phyloP scores from a whole-genome alignment of 2,797 vertebrate species.

The Sebastes itinus region DNA sequence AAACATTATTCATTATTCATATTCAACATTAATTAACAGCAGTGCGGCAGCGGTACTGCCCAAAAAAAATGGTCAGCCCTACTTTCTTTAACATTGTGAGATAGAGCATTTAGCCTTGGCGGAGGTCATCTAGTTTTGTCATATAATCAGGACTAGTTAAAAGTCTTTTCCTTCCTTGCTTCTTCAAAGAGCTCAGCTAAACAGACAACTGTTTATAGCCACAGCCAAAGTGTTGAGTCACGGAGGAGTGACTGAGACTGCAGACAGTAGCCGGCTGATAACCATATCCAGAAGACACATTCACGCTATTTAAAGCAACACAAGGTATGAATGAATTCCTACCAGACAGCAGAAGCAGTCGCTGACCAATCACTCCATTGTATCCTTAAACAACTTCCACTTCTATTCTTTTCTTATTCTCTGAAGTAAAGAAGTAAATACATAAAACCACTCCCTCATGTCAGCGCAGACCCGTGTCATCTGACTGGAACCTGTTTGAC shows the following conservation, averaged over 20 bases:
- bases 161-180: not conserved
- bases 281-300: not conserved
- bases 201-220: not conserved
- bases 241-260: slow-evolving; percentile 11
- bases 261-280: not conserved
- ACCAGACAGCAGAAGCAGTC: not conserved
- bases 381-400: not conserved
- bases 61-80: too few relatives aligned
- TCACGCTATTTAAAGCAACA: not conserved
- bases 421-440: not conserved
- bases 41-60: too few relatives aligned
- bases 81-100: not conserved
- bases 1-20: too few relatives aligned
- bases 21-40: too few relatives aligned
- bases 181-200: not conserved
- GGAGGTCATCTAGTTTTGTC: not conserved
- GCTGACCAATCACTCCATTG: not conserved
- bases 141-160: not conserved
- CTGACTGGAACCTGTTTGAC: slow-evolving; percentile 28
- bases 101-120: not conserved
- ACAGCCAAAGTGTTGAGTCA: slow-evolving; percentile 11
- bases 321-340: slow-evolving; percentile 15
- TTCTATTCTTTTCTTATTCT: not conserved
- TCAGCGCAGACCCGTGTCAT: not conserved
- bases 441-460: slow-evolving; percentile 4